Conservation (phyloP, 2,113 vertebrate species). For the Sylvietta virens region DNA sequence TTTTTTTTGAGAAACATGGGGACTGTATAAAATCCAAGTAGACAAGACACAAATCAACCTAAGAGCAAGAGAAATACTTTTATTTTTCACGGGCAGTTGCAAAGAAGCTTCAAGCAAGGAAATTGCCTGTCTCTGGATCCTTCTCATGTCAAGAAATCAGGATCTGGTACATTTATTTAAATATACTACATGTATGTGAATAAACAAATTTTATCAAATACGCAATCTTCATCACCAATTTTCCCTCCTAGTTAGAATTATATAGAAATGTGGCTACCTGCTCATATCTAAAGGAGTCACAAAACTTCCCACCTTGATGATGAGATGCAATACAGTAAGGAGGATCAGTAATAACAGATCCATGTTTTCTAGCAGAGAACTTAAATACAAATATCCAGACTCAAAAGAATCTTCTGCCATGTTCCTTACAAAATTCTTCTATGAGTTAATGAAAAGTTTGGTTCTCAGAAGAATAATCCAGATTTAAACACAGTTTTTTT, state of each 20-base stretch:
- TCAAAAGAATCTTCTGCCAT: slow-evolving; percentile 14
- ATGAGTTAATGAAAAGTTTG: slow-evolving; percentile 3
- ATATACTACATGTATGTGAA: neutral
- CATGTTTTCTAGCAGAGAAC: neutral
- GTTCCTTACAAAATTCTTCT: neutral
- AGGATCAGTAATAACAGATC: neutral
- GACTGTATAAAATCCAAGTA: neutral
- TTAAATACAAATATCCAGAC: neutral
- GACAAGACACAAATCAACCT: neutral
- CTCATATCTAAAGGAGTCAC: neutral
- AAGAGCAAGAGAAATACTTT: neutral
- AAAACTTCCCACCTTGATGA: neutral
- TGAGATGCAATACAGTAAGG: neutral
- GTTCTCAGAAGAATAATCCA: slow-evolving; percentile 23
- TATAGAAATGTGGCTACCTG: neutral
- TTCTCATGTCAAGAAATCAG: neutral
- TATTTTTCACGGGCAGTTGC: neutral
- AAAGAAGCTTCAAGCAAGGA: neutral
- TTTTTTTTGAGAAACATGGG: neutral
- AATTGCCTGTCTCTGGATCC: neutral
- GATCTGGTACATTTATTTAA: neutral
- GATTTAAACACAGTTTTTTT: neutral
- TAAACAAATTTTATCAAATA: neutral
- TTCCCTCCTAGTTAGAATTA: neutral
- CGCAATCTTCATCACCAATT: neutral